Conservation (phyloP, 2,888 invertebrate genomes). For the Mamestra brassicae region DNA sequence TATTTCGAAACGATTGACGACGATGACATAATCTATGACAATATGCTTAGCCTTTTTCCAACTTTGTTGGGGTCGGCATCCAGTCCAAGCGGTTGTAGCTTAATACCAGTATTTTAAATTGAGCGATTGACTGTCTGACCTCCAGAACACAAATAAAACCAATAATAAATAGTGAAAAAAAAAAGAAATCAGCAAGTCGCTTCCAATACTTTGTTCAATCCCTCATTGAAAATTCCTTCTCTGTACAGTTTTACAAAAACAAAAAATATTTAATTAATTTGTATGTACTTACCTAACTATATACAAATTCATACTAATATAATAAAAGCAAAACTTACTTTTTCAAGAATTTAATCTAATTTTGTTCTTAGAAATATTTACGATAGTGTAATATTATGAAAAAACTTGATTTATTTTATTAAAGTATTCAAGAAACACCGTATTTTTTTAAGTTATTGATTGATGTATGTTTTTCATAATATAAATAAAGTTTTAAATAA, state of each 20-base stretch:
- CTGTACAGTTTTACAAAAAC: neutral
- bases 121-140: no score
- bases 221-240: neutral
- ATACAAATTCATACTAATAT: conserved; percentile 17
- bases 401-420: neutral
- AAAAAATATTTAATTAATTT: conserved; percentile 3
- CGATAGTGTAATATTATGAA: no score
- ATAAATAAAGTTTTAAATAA: neutral
- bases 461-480: neutral
- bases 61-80: neutral
- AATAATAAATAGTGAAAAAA: no score
- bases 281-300: conserved; percentile 14
- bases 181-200: no score
- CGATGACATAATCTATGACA: neutral
- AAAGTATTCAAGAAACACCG: neutral
- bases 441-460: neutral
- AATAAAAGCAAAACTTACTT: neutral
- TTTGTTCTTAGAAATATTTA: neutral
- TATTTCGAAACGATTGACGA: no score
- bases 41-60: neutral
- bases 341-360: conserved; percentile 27
- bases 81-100: neutral
- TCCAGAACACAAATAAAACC: no score
- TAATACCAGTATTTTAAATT: no score
- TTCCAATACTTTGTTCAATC: neutral